A percentile compares a stretch with the other conserved stretches of the same genome.
Evolutionary conservation across 2,888 invertebrate species (phyloP).

Genomic region (Cephus pygmeus): DNA sequence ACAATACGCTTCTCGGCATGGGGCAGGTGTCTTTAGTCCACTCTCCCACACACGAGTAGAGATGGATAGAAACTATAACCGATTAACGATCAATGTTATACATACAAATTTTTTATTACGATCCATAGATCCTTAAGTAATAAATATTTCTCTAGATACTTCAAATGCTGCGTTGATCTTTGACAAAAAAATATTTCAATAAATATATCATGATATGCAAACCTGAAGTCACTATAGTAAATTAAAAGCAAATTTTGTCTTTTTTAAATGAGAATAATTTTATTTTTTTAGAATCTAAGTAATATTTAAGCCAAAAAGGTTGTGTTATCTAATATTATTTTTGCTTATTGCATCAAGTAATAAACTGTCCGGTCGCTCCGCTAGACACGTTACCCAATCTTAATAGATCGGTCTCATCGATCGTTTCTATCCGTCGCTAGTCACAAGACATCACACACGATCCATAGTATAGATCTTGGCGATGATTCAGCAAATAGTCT

Average conservation of each 20-base stretch:
- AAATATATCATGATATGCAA: neutral
- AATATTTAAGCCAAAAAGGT: neutral
- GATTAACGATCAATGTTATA: neutral
- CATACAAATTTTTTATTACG: neutral
- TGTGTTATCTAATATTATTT: neutral
- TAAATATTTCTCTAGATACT: too few species aligned
- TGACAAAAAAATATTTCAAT: neutral
- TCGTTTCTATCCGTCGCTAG: constrained; percentile 39
- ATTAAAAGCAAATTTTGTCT: neutral
- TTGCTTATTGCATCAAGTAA: neutral
- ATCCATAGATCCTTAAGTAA: neutral
- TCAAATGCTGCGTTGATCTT: too few species aligned
- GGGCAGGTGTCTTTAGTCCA: constrained; percentile 45
- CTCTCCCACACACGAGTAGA: constrained; percentile 34
- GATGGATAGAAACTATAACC: constrained; percentile 32
- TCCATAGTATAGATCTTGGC: constrained; percentile 24
- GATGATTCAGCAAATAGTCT: constrained; percentile 44
- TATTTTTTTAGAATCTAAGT: neutral
- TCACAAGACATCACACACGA: constrained; percentile 37
- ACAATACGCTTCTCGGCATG: constrained; percentile 47
- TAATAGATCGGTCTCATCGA: constrained; percentile 23
- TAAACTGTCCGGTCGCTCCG: neutral
- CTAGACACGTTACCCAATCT: neutral
- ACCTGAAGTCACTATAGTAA: neutral
- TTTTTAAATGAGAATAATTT: neutral